These are phyloP conservation scores for Periphyllus acericola DNA, from an alignment of 2,888 invertebrate genomes.

Conservation along the genomic window DNA sequence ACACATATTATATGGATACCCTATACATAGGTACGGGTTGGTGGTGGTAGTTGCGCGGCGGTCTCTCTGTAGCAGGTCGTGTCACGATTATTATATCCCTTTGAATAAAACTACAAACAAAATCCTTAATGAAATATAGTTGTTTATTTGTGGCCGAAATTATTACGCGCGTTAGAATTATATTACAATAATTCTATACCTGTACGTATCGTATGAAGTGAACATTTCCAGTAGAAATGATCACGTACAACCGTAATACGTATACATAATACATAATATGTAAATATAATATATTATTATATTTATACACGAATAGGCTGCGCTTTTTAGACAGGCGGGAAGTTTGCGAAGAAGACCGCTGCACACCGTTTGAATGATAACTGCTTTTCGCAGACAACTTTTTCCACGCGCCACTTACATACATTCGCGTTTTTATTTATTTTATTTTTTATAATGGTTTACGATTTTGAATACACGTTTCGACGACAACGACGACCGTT, in stretches of 20 bases:
- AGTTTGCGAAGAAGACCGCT: background rate
- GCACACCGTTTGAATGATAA: background rate
- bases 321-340: too few species aligned
- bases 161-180: background rate
- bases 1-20: too few species aligned
- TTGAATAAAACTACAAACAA: background rate
- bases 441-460: background rate
- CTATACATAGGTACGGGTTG: too few species aligned
- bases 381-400: too few species aligned
- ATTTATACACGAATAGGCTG: too few species aligned
- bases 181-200: background rate
- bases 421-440: background rate
- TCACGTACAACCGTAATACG: background rate
- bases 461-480: background rate
- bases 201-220: background rate
- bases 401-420: too few species aligned
- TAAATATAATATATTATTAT: background rate
- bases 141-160: background rate
- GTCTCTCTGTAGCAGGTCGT: background rate
- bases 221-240: background rate
- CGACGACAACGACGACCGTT: background rate
- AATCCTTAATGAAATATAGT: background rate
- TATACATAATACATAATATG: background rate
- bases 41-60: background rate
- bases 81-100: background rate